Base-by-base conservation (phyloP, 2,888 invertebrate genomes). In the Thera britannica region DNA sequence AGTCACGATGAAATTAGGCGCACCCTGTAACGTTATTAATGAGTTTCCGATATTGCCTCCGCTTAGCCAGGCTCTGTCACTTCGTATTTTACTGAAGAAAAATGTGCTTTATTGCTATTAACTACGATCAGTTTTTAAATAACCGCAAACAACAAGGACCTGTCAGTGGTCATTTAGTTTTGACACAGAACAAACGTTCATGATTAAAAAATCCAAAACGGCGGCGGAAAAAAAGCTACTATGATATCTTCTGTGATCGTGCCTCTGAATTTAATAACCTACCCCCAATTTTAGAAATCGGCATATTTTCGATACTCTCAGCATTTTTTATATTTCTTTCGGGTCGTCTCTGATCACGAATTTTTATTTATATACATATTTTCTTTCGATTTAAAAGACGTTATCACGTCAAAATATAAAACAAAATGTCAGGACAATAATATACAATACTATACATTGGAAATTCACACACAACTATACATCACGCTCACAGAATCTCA, bases 11-110 rank as follows among this genome's bases (percentile, higher is more conserved):
- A 85, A 90, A 89, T 90, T 88, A 89, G 86, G 86, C 84, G 81
- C 88, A 87, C 83, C 82, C 87, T 89, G 88, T 88, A 88, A 84
- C 86, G 78, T 89, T 90, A 90, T 90, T 91, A 90, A 91, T 91
- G 91, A 90, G 84, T 91, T 90, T 90, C 89, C 90, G 85, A 91
- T 91, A 91, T 89, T 88, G 87, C 84, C 80, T 79, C 81, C 80
- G 77, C 76, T 79, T 77, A 73, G 79, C 78, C 75, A 7, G 51
- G 58, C 56, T 68, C n/a, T 65, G 58, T 58, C 68, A 68, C 68
- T 68, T 8, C n/a, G 46, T 23, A 55, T 44, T 36, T 36, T 60
- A 9, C 6, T 7, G 56, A 44, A 11, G 38, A 0, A 58, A 58
- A 55, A 60, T 52, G 46, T 36, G n/a, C 48, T 63, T 57, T 68